Evolutionary conservation across 2,888 invertebrate species (phyloP), one percentile per base, ranked within the genome.

Genomic region (Pollenia amentaria): DNA sequence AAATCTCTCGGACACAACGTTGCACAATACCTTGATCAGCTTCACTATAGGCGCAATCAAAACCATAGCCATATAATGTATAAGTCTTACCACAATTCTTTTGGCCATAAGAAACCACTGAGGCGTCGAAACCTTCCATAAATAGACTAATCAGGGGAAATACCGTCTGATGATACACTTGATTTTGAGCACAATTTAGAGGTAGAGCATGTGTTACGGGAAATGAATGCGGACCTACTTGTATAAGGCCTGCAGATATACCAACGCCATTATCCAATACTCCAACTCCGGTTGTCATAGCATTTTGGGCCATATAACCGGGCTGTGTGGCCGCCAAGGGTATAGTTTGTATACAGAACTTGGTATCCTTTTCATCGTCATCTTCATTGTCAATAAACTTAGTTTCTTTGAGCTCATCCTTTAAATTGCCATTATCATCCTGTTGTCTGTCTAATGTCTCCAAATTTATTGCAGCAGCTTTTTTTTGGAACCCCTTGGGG

Each of bases 91-190:
- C 97, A 72, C 95, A 95, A 48, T 94, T 94, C 11, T 94, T 93
- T 91, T 96, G 96, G 0, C 96, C 96, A 90, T 96, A 95, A 40
- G 95, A 95, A 11, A 96, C 95, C 55, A 96, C 95, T 1, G 96
- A 96, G n/a, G 96, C 95, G 93, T 96, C 96, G 91, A 96, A 96
- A 21, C 96, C 96, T 93, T 96, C 96, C 69, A 96, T 92, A 88
- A 96, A 95, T 89, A 95, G 95, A 89, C 95, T 95, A 29, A 96
- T 94, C 90, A 96, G 94, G 3, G 96, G 96, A 90, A 95, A 94
- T 89, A 96, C 95, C 67, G 95, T 94, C 46, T 95, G 95, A 88
- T 94, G 94, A 89, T 95, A 96, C 2, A 96, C 93, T 89, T 95
- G 94, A 77, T 94, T 94, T 91, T 96, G 96, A 6, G 95, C 94